These are phyloP conservation scores for Clarias magur DNA, from an alignment of 2,113 vertebrate genomes.

Conservation along the genomic window DNA sequence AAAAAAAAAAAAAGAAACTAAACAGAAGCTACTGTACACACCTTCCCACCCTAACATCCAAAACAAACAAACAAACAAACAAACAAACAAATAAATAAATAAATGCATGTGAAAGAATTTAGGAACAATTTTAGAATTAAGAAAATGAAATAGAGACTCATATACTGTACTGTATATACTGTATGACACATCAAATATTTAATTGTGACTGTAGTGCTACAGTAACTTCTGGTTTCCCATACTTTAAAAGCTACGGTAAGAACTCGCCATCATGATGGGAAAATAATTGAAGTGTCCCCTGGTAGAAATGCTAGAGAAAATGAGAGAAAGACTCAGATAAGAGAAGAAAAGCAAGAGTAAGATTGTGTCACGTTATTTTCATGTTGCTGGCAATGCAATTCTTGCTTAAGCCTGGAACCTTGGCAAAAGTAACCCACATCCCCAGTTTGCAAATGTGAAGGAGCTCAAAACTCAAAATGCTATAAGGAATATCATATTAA, in stretches of 20 bases:
- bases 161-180: too few relatives aligned
- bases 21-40: constrained; percentile 63
- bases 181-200: too few relatives aligned
- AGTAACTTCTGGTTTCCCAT: neutral
- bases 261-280: constrained; percentile 70
- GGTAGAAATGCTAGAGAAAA: constrained; percentile 66
- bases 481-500: constrained; percentile 15
- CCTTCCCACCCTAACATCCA: constrained; percentile 66
- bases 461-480: constrained; percentile 6
- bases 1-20: constrained; percentile 64
- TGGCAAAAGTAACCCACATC: neutral
- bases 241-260: constrained; percentile 49
- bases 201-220: too few relatives aligned
- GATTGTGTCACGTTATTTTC: constrained; percentile 62
- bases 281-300: constrained; percentile 79
- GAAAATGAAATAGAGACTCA: neutral
- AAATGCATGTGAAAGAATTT: constrained; percentile 40
- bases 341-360: constrained; percentile 38
- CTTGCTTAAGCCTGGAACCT: constrained; percentile 62
- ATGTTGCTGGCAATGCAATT: constrained; percentile 71
- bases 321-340: constrained; percentile 25
- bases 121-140: neutral
- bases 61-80: constrained; percentile 2
- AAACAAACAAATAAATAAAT: neutral
- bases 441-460: constrained; percentile 22